These are phyloP conservation scores for Rhabdomys dilectus DNA, from an alignment of 2,113 vertebrate genomes.

Conservation along the genomic window DNA sequence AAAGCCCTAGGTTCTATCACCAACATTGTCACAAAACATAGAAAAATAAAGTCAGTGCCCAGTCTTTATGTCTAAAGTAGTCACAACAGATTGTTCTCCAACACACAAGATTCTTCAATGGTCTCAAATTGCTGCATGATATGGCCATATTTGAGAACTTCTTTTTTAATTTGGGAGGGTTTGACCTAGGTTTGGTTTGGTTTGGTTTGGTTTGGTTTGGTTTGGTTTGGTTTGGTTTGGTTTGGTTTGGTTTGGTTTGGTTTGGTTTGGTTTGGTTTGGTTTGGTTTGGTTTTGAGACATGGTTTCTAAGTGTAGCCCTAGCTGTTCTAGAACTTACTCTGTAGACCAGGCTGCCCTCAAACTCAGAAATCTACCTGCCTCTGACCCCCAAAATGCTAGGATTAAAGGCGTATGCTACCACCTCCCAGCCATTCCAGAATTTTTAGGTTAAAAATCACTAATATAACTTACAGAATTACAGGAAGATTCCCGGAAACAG, in stretches of 20 bases:
- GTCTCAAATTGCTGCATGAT: background rate
- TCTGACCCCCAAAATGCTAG: background rate
- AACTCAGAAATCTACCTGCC: background rate
- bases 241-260: too few species aligned
- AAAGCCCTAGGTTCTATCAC: background rate
- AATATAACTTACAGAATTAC: background rate
- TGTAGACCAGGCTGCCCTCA: background rate
- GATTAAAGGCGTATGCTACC: background rate
- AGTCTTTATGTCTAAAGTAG: background rate
- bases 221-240: background rate
- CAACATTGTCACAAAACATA: background rate
- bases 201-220: too few species aligned
- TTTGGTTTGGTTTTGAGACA: background rate
- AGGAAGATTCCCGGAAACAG: background rate
- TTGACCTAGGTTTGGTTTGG: too few species aligned
- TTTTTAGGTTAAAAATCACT: background rate
- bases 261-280: too few species aligned
- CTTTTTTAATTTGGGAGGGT: background rate
- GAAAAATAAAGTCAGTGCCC: background rate
- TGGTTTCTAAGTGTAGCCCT: background rate
- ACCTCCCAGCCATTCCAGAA: background rate
- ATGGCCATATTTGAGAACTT: background rate
- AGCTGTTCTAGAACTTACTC: background rate
- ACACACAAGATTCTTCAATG: background rate
- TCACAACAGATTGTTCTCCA: background rate